These are phyloP conservation scores for Aselliscus stoliczkanus DNA, from an alignment of 2,797 vertebrate genomes.

Conservation along the genomic window DNA sequence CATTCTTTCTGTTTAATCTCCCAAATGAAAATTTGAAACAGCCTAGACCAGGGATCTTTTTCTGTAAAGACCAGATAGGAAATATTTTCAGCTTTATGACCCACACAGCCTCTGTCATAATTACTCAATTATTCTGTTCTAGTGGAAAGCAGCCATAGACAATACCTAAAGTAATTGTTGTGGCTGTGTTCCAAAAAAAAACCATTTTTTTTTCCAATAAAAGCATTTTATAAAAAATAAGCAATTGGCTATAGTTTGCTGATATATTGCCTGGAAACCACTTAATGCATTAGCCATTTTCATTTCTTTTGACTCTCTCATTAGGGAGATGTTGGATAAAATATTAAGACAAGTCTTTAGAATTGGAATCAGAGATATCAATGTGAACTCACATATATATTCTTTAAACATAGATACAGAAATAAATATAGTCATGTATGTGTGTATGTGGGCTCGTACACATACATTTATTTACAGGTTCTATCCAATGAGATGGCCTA, in stretches of 20 bases:
- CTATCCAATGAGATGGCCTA: background rate
- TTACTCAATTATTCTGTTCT: background rate
- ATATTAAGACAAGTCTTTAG: background rate
- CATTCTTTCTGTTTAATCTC: background rate
- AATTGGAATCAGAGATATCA: background rate
- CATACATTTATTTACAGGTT: background rate
- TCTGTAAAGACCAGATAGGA: background rate
- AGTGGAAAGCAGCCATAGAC: background rate
- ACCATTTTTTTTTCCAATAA: background rate
- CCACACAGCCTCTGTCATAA: background rate
- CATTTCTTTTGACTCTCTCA: background rate
- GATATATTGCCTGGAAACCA: background rate
- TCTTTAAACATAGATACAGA: background rate
- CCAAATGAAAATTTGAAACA: background rate
- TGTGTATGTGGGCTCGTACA: background rate
- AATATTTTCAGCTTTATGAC: background rate
- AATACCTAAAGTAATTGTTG: background rate
- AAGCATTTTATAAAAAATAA: background rate
- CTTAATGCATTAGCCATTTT: background rate
- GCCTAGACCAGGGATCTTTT: background rate
- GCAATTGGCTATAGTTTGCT: background rate
- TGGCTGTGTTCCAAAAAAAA: background rate
- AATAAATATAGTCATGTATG: background rate
- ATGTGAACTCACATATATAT: background rate
- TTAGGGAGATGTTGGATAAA: background rate